Evolutionary conservation across 2,888 invertebrate genomes (phyloP), one percentile per base, ranked within the genome.

Genomic region (Ceratothoa steindachneri): DNA sequence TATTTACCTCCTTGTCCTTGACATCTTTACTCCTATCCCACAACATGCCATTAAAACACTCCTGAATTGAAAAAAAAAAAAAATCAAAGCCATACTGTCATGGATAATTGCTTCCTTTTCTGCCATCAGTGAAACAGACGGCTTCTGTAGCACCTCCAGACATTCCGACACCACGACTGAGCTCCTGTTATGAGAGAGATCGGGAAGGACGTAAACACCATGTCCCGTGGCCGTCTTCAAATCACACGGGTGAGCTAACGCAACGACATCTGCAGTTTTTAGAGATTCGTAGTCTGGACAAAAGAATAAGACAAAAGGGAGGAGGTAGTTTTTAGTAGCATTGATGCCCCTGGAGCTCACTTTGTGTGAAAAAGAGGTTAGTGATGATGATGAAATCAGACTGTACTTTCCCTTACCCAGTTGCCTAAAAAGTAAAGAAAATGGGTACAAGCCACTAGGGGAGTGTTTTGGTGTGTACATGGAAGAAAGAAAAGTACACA

Each of bases 91-190:
- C n/a, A 31, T 28, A 24, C n/a, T 19, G 5, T 22, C 9, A 7
- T 1, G 7, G 2, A 67, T 12, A 68, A 1, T 15, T 7, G 85
- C 85, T 52, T 83, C 83, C 67, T 81, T 81, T 27, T 82, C 81
- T 30, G 81, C 77, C 85, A 86, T 86, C 52, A 80, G 75, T 67
- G 82, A 81, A 27, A 82, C 77, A 27, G 82, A 80, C 0, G 86
- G 86, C 69, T 86, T 86, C 81, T 86, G 86, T 27, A 86, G 81
- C 2, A 86, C 86, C 74, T 83, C 82, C 9, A 82, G 51, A 75
- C 85, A 85, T n/a, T 82, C 78, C 52, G 81, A 80, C 30, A 82
- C 77, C 7, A 65, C 60, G n/a, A 73, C 67, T 15, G 22, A 22
- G 15, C 27, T n/a, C 27, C 12, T 7, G 2, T 7, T 60, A 12